Percentiles rank a stretch among this genome's conserved stretches.
Evolutionary conservation across 1,140 invertebrate species (phyloP).

Genomic region (Drosophila ohnishii): DNA sequence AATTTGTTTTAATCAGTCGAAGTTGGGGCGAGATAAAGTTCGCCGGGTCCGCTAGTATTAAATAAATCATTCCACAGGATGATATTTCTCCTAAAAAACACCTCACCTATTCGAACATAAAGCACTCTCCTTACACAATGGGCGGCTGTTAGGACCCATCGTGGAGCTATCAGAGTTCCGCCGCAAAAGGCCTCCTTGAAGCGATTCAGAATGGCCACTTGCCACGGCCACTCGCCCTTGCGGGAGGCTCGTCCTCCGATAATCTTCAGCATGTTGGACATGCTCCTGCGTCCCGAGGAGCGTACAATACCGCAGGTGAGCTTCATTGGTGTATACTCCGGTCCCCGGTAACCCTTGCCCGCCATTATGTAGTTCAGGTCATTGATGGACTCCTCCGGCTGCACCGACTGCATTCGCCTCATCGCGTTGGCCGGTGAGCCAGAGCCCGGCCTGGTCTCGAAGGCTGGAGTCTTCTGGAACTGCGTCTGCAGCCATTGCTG

Average conservation of each 20-base stretch:
- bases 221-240: slow-evolving; percentile 95
- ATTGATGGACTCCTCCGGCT: slow-evolving; percentile 49
- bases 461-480: slow-evolving; percentile 64
- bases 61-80: too few species aligned
- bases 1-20: too few species aligned
- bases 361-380: slow-evolving; percentile 75
- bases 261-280: slow-evolving; percentile 88
- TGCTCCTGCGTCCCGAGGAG: slow-evolving; percentile 71
- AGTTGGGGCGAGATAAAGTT: too few species aligned
- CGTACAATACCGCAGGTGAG: slow-evolving; percentile 71
- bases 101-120: slow-evolving; percentile 89
- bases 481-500: slow-evolving; percentile 88
- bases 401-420: slow-evolving; percentile 54
- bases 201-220: slow-evolving; percentile 94
- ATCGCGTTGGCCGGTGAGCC: slow-evolving; percentile 30
- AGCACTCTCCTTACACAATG: slow-evolving; percentile 92
- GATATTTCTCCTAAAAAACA: not conserved
- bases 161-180: slow-evolving; percentile 92
- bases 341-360: slow-evolving; percentile 73
- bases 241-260: slow-evolving; percentile 91
- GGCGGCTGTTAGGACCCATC: slow-evolving; percentile 95
- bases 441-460: slow-evolving; percentile 55
- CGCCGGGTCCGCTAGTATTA: too few species aligned
- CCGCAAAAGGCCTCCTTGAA: slow-evolving; percentile 94
- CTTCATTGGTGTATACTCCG: slow-evolving; percentile 74